These are phyloP conservation scores for Macrotis lagotis DNA, from an alignment of 2,113 vertebrate species.

Conservation along the genomic window DNA sequence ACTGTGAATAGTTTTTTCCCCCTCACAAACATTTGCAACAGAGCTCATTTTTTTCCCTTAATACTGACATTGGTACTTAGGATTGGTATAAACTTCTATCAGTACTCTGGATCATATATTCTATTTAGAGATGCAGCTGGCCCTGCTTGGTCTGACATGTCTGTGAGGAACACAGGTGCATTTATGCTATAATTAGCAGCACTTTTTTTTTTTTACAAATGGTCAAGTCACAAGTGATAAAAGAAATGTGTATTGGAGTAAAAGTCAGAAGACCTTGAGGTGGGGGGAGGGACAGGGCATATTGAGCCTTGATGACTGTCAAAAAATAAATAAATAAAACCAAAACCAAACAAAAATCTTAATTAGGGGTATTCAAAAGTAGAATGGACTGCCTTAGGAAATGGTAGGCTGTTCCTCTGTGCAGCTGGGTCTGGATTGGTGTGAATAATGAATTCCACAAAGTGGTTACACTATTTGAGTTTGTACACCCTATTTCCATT, in stretches of 20 bases:
- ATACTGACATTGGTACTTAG: background rate
- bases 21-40: background rate
- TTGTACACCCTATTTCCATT: background rate
- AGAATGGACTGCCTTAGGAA: background rate
- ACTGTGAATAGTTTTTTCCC: background rate
- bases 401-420: background rate
- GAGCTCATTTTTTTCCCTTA: background rate
- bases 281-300: background rate
- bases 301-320: background rate
- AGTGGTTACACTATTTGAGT: background rate
- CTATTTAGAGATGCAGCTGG: constrained; percentile 1
- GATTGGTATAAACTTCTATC: background rate
- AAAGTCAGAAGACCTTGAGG: background rate
- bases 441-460: background rate
- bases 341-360: background rate
- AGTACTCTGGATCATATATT: background rate
- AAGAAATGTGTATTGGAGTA: background rate
- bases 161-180: background rate
- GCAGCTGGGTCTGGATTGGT: background rate
- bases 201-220: background rate
- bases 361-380: background rate
- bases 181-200: background rate
- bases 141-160: background rate
- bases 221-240: background rate
- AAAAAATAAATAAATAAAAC: background rate